These are phyloP conservation scores for Corythoichthys haematopterus DNA, from an alignment of 2,113 vertebrate species.

Conservation along the genomic window DNA sequence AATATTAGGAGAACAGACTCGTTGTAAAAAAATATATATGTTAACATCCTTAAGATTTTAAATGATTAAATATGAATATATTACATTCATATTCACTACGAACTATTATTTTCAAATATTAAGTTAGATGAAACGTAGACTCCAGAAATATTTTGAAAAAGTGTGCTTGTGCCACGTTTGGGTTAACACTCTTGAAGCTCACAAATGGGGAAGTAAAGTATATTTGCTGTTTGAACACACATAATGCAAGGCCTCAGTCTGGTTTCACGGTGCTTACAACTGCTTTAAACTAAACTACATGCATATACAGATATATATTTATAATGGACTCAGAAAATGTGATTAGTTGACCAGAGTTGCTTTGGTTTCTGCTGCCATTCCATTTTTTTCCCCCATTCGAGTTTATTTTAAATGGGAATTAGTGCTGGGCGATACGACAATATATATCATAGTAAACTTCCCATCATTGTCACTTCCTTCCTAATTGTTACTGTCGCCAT, in stretches of 20 bases:
- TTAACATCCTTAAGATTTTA: neutral
- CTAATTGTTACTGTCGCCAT: too few relatives aligned
- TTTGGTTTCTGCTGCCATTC: neutral
- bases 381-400: too few relatives aligned
- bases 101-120: neutral
- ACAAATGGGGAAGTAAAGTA: neutral
- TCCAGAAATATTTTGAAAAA: neutral
- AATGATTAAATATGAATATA: neutral
- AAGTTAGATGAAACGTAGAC: neutral
- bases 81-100: neutral
- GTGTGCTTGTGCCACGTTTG: neutral
- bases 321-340: too few relatives aligned
- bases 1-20: neutral
- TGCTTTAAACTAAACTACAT: neutral
- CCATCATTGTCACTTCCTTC: too few relatives aligned
- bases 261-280: neutral
- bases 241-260: neutral
- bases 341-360: neutral
- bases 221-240: neutral
- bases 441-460: too few relatives aligned
- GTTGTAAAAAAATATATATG: too few relatives aligned
- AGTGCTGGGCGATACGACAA: too few relatives aligned
- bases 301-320: neutral
- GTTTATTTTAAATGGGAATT: too few relatives aligned
- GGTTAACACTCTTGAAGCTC: neutral